Evolutionary conservation across 2,888 invertebrate species (phyloP), one percentile per base, ranked within the genome.

Genomic region (Pegoplata infirma): DNA sequence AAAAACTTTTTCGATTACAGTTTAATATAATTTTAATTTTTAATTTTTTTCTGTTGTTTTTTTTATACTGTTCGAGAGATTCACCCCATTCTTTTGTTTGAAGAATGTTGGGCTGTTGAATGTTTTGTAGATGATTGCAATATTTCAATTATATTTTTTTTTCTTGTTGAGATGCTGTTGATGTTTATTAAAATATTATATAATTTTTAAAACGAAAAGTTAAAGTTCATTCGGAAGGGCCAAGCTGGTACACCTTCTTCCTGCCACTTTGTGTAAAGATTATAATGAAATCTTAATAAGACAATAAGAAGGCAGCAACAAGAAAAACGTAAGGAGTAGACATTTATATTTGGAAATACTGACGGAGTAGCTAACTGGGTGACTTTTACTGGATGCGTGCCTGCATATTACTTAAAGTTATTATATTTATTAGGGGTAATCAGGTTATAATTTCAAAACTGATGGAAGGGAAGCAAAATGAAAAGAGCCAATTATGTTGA

Each of bases 1-100:
- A 14, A 66, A 79, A 79, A 79, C 67, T 79, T 79, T 79, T 79
- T 79, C 79, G 79, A 79, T 79, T 79, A 79, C 79, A 79, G 47
- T 79, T 79, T 79, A 79, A 79, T 79, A 79, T 75, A 67, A 79
- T 79, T 79, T 79, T 72, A 75, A 79, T n/a, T 23, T 56, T 16
- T 1, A 14, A 17, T 23, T 46, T 8, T 59, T 23, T 51, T 71
- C 14, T 67, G 55, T n/a, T n/a, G n/a, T n/a, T n/a, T n/a, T 56
- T 78, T 69, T 49, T 56, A 75, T 79, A 71, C 25, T 40, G 17
- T 56, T 75, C 51, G n/a, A 28, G 14, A 32, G 55, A 61, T 46
- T 63, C 67, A 79, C 47, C 63, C 79, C 75, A 63, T 44, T 72
- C 67, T 56, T 61, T 71, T 66, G 61, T 75, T 55, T 17, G 16